Evolutionary conservation across 2,888 invertebrate genomes (phyloP).

Genomic region (Neoscelio sp.): DNA sequence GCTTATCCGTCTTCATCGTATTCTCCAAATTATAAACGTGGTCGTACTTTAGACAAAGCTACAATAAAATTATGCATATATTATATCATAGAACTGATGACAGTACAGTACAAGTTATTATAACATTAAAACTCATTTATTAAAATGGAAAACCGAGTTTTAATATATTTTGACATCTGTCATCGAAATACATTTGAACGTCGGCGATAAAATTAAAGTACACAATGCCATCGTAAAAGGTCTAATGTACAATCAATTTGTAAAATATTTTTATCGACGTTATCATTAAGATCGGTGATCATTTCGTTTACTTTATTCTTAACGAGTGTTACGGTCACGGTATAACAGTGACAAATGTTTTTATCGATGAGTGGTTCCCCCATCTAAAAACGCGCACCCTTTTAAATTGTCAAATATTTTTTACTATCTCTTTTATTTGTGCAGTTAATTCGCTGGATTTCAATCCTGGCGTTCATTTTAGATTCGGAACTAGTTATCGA

Average conservation of each 20-base stretch:
- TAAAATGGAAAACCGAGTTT: too few relatives aligned
- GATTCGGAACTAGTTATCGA: constrained; percentile 52
- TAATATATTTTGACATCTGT: too few relatives aligned
- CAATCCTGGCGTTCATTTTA: constrained; percentile 53
- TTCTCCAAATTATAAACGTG: not conserved
- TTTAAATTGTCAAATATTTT: constrained; percentile 58
- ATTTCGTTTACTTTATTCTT: constrained; percentile 2
- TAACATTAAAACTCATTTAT: too few relatives aligned
- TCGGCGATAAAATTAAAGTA: too few relatives aligned
- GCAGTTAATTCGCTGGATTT: constrained; percentile 54
- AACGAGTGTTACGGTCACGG: constrained; percentile 23
- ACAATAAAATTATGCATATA: not conserved
- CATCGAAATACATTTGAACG: too few relatives aligned
- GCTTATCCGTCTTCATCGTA: constrained; percentile 50
- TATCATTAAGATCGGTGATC: constrained; percentile 3
- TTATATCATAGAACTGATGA: too few relatives aligned
- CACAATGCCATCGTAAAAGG: too few relatives aligned
- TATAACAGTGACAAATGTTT: constrained; percentile 48
- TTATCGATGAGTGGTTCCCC: constrained; percentile 12
- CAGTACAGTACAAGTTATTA: too few relatives aligned
- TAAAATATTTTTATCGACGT: not conserved
- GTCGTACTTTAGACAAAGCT: not conserved
- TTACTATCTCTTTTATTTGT: constrained; percentile 49
- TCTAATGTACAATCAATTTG: constrained; percentile 3
- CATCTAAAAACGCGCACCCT: constrained; percentile 17